Base-by-base conservation (phyloP, 2,797 vertebrate genomes). In the Sebastes diploproa region DNA sequence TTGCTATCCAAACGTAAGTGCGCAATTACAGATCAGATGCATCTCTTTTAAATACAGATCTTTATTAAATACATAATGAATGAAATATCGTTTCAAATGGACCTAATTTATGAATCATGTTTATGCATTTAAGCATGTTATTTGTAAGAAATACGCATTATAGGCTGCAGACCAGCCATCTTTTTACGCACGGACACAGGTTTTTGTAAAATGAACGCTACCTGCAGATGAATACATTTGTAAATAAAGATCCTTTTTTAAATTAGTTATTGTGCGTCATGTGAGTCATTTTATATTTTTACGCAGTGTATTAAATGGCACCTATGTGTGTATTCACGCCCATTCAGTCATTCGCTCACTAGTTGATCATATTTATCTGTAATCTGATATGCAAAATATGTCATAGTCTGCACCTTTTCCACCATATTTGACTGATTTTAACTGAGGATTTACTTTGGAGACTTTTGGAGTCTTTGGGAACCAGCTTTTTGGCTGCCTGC, bases 241-340 rank as follows among this genome's bases (percentile, higher is more conserved):
- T 79, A 75, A 91, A 91, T 91, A 89, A 91, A 91, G 23, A 66
- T 59, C 0, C 23, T 85, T 78, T 77, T 77, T 61, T 36, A 78
- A 84, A 76, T 55, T 1, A 13, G 4, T 83, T 65, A 7, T 62
- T 82, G 72, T 73, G 23, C 42, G 27, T 63, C 11, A 23, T 68
- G 46, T 23, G 29, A 62, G 6, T 82, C 1, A 13, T 81, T 82
- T 71, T 9, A 16, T 20, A 9, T 60, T 78, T 62, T 78, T 76
- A 60, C 9, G 0, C 5, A 27, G 20, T 23, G 8, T 29, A 11
- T 46, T 32, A 6, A 72, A 70, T 27, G 23, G 4, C 2, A 1
- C 20, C 50, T 11, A 20, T 6, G 7, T 5, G 2, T 27, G 5
- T 20, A 5, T 62, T 13, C 27, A 8, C 12, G 22, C 9, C 70